These are phyloP conservation scores for Eurytemora carolleeae DNA, from an alignment of 1,140 invertebrate genomes.

Conservation along the genomic window DNA sequence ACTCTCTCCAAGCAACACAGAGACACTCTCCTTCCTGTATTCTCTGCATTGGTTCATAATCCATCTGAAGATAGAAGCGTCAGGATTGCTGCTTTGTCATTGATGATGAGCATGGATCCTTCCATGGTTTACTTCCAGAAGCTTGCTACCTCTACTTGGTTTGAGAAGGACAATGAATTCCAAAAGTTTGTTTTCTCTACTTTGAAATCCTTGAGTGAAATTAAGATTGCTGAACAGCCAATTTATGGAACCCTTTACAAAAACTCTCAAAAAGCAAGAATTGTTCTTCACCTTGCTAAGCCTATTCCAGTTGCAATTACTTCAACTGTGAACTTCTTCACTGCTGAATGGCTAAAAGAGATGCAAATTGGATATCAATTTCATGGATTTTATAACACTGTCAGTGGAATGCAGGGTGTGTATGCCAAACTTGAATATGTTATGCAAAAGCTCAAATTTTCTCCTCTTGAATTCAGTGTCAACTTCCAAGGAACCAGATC, in stretches of 20 bases:
- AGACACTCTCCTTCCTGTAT: slow-evolving; percentile 18
- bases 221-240: background rate
- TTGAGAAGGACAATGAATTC: slow-evolving; percentile 9
- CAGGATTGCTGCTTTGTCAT: slow-evolving; percentile 19
- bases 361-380: slow-evolving; percentile 6
- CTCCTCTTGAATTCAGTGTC: background rate
- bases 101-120: slow-evolving; percentile 16
- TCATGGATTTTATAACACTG: background rate
- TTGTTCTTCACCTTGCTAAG: slow-evolving; percentile 10
- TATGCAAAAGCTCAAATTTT: background rate
- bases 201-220: background rate
- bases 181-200: slow-evolving; percentile 5
- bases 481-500: background rate
- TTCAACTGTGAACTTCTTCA: background rate
- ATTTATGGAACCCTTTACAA: background rate
- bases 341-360: background rate
- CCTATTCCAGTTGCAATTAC: background rate
- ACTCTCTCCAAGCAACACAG: slow-evolving; percentile 16
- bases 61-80: slow-evolving; percentile 18
- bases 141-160: slow-evolving; percentile 16
- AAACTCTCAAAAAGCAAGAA: background rate
- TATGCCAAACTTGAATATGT: background rate
- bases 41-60: slow-evolving; percentile 14
- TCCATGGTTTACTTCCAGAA: slow-evolving; percentile 16
- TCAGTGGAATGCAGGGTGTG: background rate